A percentile compares a stretch with the other conserved stretches of the same genome.
phyloP scores from a whole-genome alignment of 2,113 vertebrate genomes.

The Isurus oxyrinchus region DNA sequence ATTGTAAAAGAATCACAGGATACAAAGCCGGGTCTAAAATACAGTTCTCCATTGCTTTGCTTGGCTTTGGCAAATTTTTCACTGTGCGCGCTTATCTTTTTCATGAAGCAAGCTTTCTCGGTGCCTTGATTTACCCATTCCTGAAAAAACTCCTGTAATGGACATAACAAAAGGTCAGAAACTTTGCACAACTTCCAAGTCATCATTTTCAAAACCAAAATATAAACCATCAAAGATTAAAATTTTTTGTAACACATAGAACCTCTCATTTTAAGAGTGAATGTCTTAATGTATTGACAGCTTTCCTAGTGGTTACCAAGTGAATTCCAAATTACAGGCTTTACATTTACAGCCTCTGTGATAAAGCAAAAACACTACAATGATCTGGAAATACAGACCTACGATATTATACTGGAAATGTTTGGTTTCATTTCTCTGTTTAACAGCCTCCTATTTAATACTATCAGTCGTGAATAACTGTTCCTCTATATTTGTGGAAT shows the following conservation, averaged over 20 bases:
- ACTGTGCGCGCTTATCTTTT: slow-evolving; percentile 53
- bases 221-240: not conserved
- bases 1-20: slow-evolving; percentile 67
- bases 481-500: not conserved
- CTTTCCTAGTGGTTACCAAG: not conserved
- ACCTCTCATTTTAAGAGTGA: not conserved
- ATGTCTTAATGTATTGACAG: not conserved
- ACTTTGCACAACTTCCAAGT: not conserved
- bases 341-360: not conserved
- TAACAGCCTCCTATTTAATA: not conserved
- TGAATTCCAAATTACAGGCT: not conserved
- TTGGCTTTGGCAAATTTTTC: slow-evolving; percentile 38
- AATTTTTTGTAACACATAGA: not conserved
- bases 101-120: slow-evolving; percentile 64
- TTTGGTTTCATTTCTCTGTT: not conserved
- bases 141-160: slow-evolving; percentile 59
- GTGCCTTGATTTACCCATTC: slow-evolving; percentile 60
- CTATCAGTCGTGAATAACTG: not conserved
- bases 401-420: not conserved
- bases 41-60: slow-evolving; percentile 40
- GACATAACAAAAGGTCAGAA: not conserved
- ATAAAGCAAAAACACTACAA: not conserved
- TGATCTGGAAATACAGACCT: not conserved
- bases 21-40: slow-evolving; percentile 51
- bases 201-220: not conserved